Base-by-base conservation (phyloP, 2,797 vertebrate genomes). In the Carapus acus region DNA sequence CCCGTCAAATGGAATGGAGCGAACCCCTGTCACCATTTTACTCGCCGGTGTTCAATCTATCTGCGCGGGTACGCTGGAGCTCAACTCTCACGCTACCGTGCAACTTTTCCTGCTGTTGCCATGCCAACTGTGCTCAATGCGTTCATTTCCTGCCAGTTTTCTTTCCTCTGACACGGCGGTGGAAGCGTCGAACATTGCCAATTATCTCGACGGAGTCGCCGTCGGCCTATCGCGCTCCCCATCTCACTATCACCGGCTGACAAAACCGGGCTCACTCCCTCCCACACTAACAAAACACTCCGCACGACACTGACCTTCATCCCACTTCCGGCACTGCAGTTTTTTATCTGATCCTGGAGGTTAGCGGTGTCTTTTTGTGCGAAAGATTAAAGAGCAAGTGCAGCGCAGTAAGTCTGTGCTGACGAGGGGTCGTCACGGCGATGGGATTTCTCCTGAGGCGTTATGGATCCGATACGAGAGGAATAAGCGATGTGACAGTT, bases 1-100 rank as follows among this genome's bases (percentile, higher is more conserved):
- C 9, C 71, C 58, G 69, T 79, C 75, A 58, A 27, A 33, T 66
- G 37, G 60, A 76, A 70, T 67, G 48, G 58, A 75, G 43, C 11
- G 40, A 54, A 66, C 20, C 46, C 58, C 41, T 60, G 54, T 67
- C 56, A 62, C 62, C 50, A 58, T 70, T n/a, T n/a, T 61, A 73
- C 24, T 2, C 53, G 2, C 57, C 69, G 75, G 76, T 62, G 60
- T 66, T 54, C 37, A 17, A 16, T 38, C n/a, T n/a, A n/a, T n/a
- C n/a, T 38, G 16, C 55, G 50, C 61, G n/a, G 9, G 54, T 46
- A 49, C 31, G 46, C 37, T 18, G 3, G 64, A 21, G 44, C 56
- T 65, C 33, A 14, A 16, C 34, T 19, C 38, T 71, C 61, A 69
- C 64, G 23, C 58, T 20, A 29, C 71, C 73, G 65, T 44, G 19